phyloP scores from a whole-genome alignment of 2,797 vertebrate genomes.

The Sebastes wilsoni region DNA sequence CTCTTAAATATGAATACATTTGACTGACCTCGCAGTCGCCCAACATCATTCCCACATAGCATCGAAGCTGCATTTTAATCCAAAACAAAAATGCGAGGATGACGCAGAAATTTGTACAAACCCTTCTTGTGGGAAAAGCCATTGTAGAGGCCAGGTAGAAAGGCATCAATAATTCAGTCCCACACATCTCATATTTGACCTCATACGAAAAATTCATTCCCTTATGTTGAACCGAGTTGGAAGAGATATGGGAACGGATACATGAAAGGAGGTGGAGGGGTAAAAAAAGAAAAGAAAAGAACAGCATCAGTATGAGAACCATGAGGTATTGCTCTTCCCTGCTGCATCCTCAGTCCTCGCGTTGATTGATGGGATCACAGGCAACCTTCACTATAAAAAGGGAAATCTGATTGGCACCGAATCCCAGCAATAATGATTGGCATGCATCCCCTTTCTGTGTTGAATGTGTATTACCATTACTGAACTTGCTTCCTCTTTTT shows the following conservation, averaged over 20 bases:
- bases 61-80: not conserved
- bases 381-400: constrained; percentile 30
- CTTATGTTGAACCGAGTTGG: constrained; percentile 29
- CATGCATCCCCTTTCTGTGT: not conserved
- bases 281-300: constrained; percentile 11
- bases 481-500: not conserved
- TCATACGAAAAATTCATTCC: constrained; percentile 57
- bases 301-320: constrained; percentile 47
- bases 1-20: not conserved
- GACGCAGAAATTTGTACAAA: constrained; percentile 17
- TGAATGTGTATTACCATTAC: not conserved
- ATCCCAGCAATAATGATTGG: constrained; percentile 6
- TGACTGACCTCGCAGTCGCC: not conserved
- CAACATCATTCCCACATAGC: not conserved
- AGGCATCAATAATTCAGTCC: constrained; percentile 65
- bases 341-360: constrained; percentile 24
- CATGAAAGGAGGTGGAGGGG: constrained; percentile 31
- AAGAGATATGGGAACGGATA: constrained; percentile 51
- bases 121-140: constrained; percentile 22
- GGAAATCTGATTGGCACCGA: constrained; percentile 1
- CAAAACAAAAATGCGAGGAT: not conserved
- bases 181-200: constrained; percentile 67
- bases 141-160: constrained; percentile 15
- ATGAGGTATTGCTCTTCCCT: constrained; percentile 28
- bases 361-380: constrained; percentile 57